Conservation (phyloP, 2,113 vertebrate genomes). For the Tetrax tetrax region DNA sequence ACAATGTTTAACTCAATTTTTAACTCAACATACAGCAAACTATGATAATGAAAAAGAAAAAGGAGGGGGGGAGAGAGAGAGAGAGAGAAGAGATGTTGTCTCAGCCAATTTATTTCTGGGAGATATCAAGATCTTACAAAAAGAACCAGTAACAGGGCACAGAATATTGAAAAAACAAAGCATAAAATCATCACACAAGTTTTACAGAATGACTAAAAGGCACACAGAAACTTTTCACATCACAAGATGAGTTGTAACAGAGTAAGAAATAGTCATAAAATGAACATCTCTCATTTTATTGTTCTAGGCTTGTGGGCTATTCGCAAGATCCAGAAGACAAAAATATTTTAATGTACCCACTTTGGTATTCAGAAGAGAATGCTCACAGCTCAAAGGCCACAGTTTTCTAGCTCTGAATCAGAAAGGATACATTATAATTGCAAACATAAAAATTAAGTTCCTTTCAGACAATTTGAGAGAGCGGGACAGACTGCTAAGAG, state of each 20-base stretch:
- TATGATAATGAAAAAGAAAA: background rate
- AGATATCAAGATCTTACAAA: background rate
- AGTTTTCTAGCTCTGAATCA: constrained; percentile 46
- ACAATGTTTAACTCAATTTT: background rate
- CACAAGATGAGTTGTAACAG: background rate
- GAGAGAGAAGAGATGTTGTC: background rate
- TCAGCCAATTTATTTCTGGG: background rate
- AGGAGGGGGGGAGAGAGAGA: background rate
- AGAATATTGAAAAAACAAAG: background rate
- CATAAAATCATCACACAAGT: background rate
- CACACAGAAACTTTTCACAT: background rate
- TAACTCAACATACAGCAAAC: background rate
- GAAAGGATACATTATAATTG: constrained; percentile 51
- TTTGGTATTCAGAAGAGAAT: constrained; percentile 55
- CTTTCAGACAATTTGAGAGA: constrained; percentile 50
- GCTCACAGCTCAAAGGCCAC: constrained; percentile 40
- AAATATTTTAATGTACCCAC: constrained; percentile 4
- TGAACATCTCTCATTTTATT: background rate
- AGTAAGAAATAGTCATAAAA: background rate
- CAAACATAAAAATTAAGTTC: constrained; percentile 49
- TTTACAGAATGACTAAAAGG: constrained; percentile 26
- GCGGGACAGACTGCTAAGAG: background rate
- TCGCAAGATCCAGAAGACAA: background rate
- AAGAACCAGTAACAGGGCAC: background rate
- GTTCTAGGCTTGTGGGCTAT: background rate